Evolutionary conservation across 92 coral and sea anemone genomes (phyloP).

Genomic region (Zoanthus solanderi): DNA sequence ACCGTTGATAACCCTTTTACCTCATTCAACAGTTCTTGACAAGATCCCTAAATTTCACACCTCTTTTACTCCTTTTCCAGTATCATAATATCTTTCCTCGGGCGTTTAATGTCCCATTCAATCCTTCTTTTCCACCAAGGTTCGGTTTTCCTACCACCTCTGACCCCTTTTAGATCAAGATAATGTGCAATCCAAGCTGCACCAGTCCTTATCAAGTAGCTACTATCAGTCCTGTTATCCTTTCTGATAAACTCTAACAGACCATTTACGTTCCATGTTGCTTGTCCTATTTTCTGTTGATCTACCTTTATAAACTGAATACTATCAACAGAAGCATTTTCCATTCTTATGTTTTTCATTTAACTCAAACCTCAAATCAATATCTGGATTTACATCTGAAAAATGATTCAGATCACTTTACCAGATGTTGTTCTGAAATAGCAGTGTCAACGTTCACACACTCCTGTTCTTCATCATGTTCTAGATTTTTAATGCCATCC

Average conservation of each 20-base stretch:
- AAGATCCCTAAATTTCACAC: conserved; percentile 1
- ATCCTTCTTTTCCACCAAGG: conserved; percentile 11
- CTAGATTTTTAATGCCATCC: neutral
- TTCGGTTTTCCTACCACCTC: conserved; percentile 9
- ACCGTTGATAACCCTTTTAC: conserved; percentile 8
- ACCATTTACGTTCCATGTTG: neutral
- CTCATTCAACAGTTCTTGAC: neutral
- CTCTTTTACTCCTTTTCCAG: neutral
- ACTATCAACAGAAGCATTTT: conserved; percentile 13
- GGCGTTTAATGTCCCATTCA: conserved; percentile 1
- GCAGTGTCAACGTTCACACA: neutral
- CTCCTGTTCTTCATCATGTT: conserved; percentile 16
- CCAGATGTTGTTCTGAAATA: conserved; percentile 16
- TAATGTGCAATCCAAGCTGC: conserved; percentile 20
- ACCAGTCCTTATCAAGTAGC: conserved; percentile 8
- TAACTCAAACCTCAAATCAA: neutral
- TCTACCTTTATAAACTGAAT: conserved; percentile 16
- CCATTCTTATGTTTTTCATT: conserved; percentile 6
- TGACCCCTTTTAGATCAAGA: conserved; percentile 10
- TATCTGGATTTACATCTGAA: conserved; percentile 13
- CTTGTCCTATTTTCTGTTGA: conserved; percentile 12
- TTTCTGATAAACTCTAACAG: neutral
- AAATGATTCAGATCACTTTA: conserved; percentile 10
- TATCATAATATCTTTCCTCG: neutral
- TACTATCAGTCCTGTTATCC: conserved; percentile 6